Conservation (phyloP, 2,888 invertebrate genomes). For the Leptothorax acervorum region DNA sequence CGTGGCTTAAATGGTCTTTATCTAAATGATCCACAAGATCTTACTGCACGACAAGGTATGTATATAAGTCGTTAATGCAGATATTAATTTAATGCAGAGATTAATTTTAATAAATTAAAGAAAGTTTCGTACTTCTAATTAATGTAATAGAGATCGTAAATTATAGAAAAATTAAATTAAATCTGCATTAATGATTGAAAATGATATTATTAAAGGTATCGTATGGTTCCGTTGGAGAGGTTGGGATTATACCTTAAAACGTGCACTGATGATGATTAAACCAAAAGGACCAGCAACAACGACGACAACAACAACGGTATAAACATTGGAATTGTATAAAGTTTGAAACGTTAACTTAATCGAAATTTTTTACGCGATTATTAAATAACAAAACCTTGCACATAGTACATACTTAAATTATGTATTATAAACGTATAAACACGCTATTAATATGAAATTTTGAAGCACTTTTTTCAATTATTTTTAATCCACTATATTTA, state of each 20-base stretch:
- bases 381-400: conserved; percentile 32
- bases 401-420: conserved; percentile 39
- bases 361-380: conserved; percentile 14
- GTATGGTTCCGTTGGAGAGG: conserved; percentile 98
- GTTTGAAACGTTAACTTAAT: conserved; percentile 12
- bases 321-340: conserved; percentile 13
- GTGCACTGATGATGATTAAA: conserved; percentile 96
- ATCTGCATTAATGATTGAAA: not conserved
- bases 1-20: conserved; percentile 96
- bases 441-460: conserved; percentile 12
- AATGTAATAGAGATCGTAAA: not conserved
- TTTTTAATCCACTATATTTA: conserved; percentile 8
- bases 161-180: not conserved
- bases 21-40: conserved; percentile 95
- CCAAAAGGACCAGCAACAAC: conserved; percentile 89
- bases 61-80: not conserved
- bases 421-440: conserved; percentile 23
- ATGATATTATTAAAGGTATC: conserved; percentile 88
- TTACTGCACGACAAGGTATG: conserved; percentile 95
- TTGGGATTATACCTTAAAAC: conserved; percentile 97
- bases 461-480: conserved; percentile 2
- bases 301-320: conserved; percentile 34
- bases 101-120: not conserved
- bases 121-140: not conserved
- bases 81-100: not conserved